A percentile compares a stretch with the other conserved stretches of the same genome.
These are phyloP conservation scores for Piezodorus guildinii DNA, from an alignment of 1,140 invertebrate species.

Conservation along the genomic window DNA sequence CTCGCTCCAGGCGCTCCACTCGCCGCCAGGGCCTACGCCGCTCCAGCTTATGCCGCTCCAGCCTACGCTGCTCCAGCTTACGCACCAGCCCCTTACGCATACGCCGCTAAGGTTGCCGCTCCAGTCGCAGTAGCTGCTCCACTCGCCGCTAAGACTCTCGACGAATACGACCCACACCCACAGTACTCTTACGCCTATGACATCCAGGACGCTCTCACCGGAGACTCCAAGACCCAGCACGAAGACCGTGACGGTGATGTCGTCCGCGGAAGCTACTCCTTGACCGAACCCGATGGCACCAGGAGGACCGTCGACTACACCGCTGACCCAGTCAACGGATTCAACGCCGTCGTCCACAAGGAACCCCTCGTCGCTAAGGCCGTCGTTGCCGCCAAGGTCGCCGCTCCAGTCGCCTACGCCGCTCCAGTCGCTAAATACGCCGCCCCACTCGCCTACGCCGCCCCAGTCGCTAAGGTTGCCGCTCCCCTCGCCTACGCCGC, in stretches of 20 bases:
- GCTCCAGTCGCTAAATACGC: neutral
- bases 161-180: constrained; percentile 38
- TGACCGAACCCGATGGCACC: constrained; percentile 6
- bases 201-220: constrained; percentile 23
- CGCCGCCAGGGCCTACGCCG: constrained; percentile 15
- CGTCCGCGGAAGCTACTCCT: neutral
- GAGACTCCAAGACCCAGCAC: constrained; percentile 8
- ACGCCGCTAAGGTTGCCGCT: neutral
- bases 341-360: constrained; percentile 2
- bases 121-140: neutral
- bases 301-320: constrained; percentile 1
- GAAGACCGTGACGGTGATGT: neutral
- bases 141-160: constrained; percentile 22
- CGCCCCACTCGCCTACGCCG: neutral
- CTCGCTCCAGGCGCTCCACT: constrained; percentile 27
- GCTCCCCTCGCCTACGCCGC: neutral
- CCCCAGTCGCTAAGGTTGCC: neutral
- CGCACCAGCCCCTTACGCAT: neutral
- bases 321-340: constrained; percentile 5
- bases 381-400: neutral
- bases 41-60: neutral
- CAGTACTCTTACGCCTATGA: constrained; percentile 29
- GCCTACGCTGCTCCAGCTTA: neutral
- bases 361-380: neutral
- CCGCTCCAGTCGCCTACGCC: neutral